A percentile compares a stretch with the other conserved stretches of the same genome.
Conservation (phyloP, 2,888 invertebrate genomes). For the Conistra vaccinii region DNA sequence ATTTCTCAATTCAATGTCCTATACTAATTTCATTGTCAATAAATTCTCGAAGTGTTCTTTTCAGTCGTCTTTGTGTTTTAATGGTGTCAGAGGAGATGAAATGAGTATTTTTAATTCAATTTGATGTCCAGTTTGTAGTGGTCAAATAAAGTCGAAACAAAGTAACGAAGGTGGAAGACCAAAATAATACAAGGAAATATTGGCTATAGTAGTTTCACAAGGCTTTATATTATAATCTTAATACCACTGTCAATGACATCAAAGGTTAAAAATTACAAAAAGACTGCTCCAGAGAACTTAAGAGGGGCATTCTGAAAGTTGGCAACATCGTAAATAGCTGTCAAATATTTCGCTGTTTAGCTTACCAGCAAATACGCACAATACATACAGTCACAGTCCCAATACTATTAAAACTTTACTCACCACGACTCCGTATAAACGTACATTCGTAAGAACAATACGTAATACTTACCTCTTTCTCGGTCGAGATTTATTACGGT, state of each 20-base stretch:
- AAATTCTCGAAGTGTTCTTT: too few relatives aligned
- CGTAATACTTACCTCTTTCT: conserved; percentile 49
- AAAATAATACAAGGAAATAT: neutral
- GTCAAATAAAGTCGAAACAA: neutral
- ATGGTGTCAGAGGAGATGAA: neutral
- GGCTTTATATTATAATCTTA: too few relatives aligned
- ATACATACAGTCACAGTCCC: neutral
- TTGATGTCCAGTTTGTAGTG: neutral
- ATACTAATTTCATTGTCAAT: too few relatives aligned
- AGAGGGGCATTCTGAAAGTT: too few relatives aligned
- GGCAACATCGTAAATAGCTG: too few relatives aligned
- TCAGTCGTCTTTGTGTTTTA: too few relatives aligned
- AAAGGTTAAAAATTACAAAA: neutral
- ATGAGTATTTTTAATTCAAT: neutral
- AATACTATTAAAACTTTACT: neutral
- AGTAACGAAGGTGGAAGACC: neutral
- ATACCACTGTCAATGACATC: too few relatives aligned
- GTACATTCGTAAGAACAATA: conserved; percentile 37
- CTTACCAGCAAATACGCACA: neutral
- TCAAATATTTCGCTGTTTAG: too few relatives aligned
- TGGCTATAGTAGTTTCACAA: too few relatives aligned
- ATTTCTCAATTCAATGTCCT: too few relatives aligned
- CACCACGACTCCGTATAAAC: neutral
- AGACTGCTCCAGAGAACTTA: too few relatives aligned
- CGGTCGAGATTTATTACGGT: conserved; percentile 51